Percentiles rank a stretch among this genome's conserved stretches.
phyloP scores from a whole-genome alignment of 2,797 vertebrate genomes.

The Myripristis jacobus region DNA sequence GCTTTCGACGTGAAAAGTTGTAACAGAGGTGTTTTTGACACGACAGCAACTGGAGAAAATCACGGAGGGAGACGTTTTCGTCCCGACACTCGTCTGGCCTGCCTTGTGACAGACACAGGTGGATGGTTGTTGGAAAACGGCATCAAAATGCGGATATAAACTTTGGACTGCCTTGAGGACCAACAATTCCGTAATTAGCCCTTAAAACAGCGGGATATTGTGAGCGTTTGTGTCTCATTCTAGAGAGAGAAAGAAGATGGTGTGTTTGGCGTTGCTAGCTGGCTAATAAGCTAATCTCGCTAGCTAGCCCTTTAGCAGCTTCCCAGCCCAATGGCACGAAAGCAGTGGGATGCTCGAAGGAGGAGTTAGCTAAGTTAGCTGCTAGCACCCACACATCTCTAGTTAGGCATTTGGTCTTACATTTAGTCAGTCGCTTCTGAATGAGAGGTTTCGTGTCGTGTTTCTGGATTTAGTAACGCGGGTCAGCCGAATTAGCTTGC shows the following conservation, averaged over 20 bases:
- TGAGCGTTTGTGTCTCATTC: neutral
- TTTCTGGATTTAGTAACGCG: neutral
- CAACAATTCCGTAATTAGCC: neutral
- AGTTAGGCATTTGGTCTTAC: neutral
- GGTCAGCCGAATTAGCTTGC: slow-evolving; percentile 37
- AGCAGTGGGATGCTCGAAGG: slow-evolving; percentile 69
- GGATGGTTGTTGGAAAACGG: slow-evolving; percentile 65
- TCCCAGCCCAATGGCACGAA: slow-evolving; percentile 55
- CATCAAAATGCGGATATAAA: slow-evolving; percentile 42
- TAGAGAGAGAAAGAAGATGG: neutral
- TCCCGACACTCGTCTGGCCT: slow-evolving; percentile 71
- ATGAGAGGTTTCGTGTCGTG: neutral
- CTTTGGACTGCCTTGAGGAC: neutral
- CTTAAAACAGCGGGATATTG: rapidly evolving
- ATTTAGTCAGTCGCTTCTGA: neutral
- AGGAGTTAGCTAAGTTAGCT: slow-evolving; percentile 64
- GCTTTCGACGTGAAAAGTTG: neutral
- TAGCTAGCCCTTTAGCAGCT: slow-evolving; percentile 71
- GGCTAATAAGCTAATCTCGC: slow-evolving; percentile 80
- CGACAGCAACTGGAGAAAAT: neutral
- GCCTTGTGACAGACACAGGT: slow-evolving; percentile 74
- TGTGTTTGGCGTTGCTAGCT: slow-evolving; percentile 53
- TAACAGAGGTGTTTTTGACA: slow-evolving; percentile 15
- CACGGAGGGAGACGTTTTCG: slow-evolving; percentile 33
- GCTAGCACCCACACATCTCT: slow-evolving; percentile 32